phyloP scores from a whole-genome alignment of 2,888 invertebrate species.

The Cosmopolites sordidus region DNA sequence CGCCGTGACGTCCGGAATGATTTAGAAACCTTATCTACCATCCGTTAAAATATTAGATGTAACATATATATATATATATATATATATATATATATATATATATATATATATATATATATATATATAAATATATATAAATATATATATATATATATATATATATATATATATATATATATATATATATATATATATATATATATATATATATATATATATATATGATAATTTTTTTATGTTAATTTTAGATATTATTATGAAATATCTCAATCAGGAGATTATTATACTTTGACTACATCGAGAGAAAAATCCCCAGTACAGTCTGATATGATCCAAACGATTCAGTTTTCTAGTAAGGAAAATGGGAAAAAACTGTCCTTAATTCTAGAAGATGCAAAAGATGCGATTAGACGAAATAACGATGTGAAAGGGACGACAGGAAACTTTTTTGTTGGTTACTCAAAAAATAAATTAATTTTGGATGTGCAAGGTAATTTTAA shows the following conservation, averaged over 20 bases:
- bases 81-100: too few relatives aligned
- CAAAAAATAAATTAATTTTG: constrained; percentile 1
- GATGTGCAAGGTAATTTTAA: not conserved
- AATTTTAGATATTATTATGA: constrained; percentile 40
- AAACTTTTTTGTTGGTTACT: constrained; percentile 33
- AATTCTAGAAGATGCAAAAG: constrained; percentile 26
- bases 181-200: too few relatives aligned
- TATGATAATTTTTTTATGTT: too few relatives aligned
- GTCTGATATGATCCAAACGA: constrained; percentile 20
- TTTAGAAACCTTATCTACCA: too few relatives aligned
- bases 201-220: too few relatives aligned
- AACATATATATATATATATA: too few relatives aligned
- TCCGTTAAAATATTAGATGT: too few relatives aligned
- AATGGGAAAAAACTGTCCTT: constrained; percentile 29
- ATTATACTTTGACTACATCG: constrained; percentile 21
- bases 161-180: too few relatives aligned
- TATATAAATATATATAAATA: too few relatives aligned
- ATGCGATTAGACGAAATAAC: not conserved
- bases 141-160: too few relatives aligned
- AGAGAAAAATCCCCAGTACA: constrained; percentile 32
- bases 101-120: too few relatives aligned
- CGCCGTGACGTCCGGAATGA: too few relatives aligned
- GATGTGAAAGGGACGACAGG: constrained; percentile 11
- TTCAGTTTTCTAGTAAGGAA: constrained; percentile 27
- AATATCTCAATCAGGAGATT: not conserved